Conservation (phyloP, 2,797 vertebrate species). For the Morus bassanus region DNA sequence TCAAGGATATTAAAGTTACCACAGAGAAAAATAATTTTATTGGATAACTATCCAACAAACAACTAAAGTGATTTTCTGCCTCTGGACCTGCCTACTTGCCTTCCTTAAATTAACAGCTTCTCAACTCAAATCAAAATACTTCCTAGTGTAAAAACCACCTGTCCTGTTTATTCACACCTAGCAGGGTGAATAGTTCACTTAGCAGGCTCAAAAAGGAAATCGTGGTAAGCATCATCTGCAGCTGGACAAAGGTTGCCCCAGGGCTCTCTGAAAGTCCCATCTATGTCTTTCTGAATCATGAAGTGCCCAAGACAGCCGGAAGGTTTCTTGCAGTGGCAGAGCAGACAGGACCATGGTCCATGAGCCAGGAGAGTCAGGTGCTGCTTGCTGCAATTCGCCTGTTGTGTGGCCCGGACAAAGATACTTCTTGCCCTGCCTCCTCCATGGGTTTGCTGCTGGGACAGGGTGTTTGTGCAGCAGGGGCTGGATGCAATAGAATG, state of each 20-base stretch:
- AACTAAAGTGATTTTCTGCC: neutral
- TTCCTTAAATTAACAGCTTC: conserved; percentile 7
- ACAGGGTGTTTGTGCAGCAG: neutral
- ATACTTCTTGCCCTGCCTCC: neutral
- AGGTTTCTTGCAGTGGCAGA: neutral
- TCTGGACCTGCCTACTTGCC: neutral
- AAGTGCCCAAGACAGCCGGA: rapidly evolving
- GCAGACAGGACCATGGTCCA: neutral
- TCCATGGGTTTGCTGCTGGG: neutral
- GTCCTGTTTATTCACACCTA: neutral
- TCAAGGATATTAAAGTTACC: neutral
- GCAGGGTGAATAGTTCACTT: neutral
- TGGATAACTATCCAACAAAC: neutral
- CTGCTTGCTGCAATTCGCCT: neutral
- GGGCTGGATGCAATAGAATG: neutral
- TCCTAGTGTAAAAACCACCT: neutral
- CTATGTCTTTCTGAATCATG: neutral
- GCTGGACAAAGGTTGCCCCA: neutral
- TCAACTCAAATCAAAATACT: neutral
- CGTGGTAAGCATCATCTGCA: neutral
- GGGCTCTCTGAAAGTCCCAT: neutral
- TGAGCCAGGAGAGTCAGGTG: neutral
- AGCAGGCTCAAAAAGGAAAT: neutral
- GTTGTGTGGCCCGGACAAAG: neutral
- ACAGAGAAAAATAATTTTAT: neutral